Evolutionary conservation across 1,140 invertebrate genomes (phyloP), one percentile per base, ranked within the genome.

Genomic region (Aporrectodea caliginosa): DNA sequence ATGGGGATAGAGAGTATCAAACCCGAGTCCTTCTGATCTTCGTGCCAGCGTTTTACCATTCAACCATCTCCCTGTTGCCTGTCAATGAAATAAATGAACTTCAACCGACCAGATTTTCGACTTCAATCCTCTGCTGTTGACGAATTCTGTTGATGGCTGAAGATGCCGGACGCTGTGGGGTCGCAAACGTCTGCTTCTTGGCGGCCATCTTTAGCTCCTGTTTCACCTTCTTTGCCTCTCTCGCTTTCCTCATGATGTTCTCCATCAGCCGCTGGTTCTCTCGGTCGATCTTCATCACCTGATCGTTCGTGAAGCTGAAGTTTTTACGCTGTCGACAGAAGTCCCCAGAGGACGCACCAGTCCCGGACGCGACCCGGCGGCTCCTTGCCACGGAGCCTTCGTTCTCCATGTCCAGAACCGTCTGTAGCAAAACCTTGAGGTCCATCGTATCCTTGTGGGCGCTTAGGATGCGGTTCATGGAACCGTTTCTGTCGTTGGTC

Each of bases 31-130:
- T n/a, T n/a, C n/a, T n/a, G n/a, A n/a, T n/a, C n/a, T n/a, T n/a
- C n/a, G n/a, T n/a, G n/a, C n/a, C n/a, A n/a, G n/a, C n/a, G n/a
- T n/a, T n/a, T n/a, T n/a, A n/a, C n/a, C n/a, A n/a, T n/a, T n/a
- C n/a, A n/a, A n/a, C n/a, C n/a, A n/a, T n/a, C n/a, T n/a, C n/a
- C n/a, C n/a, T n/a, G n/a, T n/a, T n/a, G n/a, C n/a, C n/a, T n/a
- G n/a, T n/a, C n/a, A n/a, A n/a, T n/a, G n/a, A n/a, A n/a, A n/a
- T n/a, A n/a, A n/a, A n/a, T n/a, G n/a, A n/a, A n/a, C n/a, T n/a
- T n/a, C n/a, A n/a, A n/a, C n/a, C n/a, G 83, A 89, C 89, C 87
- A 89, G 82, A 82, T 90, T 90, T 83, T 90, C 88, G 69, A 80
- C 78, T 82, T 89, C 87, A 80, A 90, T 89, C 81, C 86, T 84